Base-by-base conservation (phyloP, 2,888 invertebrate species). In the Tetrapedia diversipes region DNA sequence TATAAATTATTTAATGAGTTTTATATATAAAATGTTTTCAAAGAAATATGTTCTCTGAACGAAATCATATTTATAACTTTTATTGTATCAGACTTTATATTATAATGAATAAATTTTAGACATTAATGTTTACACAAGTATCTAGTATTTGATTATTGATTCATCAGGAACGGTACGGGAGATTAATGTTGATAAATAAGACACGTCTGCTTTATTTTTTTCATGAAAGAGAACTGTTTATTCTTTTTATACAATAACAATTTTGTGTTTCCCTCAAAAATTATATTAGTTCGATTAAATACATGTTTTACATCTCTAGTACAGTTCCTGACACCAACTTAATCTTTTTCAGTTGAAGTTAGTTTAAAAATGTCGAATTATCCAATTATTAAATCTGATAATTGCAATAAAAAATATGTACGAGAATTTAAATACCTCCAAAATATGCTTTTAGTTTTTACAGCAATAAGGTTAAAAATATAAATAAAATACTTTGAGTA, bases 221-320 rank as follows among this genome's bases (percentile, higher is more conserved):
- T 89, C 86, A 86, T 88, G 77, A 88, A 90, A 90, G 84, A 89
- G 87, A 87, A 90, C 88, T 84, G 87, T 91, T 91, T 91, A 91
- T 91, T 91, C 89, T 85, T 63, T 86, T 63, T 65, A 89, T 91
- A 91, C 90, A 91, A 82, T 89, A 89, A 90, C 90, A 83, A 69
- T 65, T 70, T 77, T 49, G 54, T 61, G 64, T 54, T 68, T 53
- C 64, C 54, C 71, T 77, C 70, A 73, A 75, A 65, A 41, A 41
- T 47, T 60, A 59, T 65, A 54, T 76, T 65, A 75, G 37, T 24
- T 78, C 57, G 49, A 45, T 57, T 67, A 39, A 53, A 53, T 64
- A 77, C 64, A 77, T 60, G 19, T 39, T 29, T 60, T 61, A 45
- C 57, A 81, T 87, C 83, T 83, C 86, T 87, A 81, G 86, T 88